Percentiles rank a stretch among this genome's conserved stretches.
Conservation (phyloP, 2,113 vertebrate species). For the Otocyon megalotis region DNA sequence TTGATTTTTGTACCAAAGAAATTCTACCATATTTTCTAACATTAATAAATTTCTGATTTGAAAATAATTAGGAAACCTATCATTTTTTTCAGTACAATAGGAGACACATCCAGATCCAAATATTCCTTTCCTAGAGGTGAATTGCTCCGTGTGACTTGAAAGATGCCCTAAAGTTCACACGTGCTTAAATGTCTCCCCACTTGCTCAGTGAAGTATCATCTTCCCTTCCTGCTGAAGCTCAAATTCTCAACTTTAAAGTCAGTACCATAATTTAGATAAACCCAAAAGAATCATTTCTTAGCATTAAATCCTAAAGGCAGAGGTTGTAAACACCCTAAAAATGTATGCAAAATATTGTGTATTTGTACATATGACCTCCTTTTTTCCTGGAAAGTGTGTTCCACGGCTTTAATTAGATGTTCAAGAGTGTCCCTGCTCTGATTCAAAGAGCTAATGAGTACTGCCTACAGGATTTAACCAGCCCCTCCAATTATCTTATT, state of each 20-base stretch:
- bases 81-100: background rate
- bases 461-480: background rate
- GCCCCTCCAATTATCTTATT: background rate
- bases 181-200: background rate
- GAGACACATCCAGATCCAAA: background rate
- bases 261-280: background rate
- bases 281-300: background rate
- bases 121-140: background rate
- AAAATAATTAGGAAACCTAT: background rate
- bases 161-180: accelerated
- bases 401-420: background rate
- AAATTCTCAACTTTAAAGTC: background rate
- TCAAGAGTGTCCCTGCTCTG: background rate
- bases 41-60: constrained; percentile 18
- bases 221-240: background rate
- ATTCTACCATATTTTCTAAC: background rate
- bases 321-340: background rate
- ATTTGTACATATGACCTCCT: background rate
- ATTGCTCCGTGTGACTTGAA: background rate
- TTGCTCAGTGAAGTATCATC: background rate
- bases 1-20: constrained; percentile 25
- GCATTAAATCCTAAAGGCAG: background rate
- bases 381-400: background rate
- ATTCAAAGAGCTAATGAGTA: background rate
- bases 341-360: background rate